phyloP scores from a whole-genome alignment of 2,888 invertebrate genomes.

The Neria commutata region DNA sequence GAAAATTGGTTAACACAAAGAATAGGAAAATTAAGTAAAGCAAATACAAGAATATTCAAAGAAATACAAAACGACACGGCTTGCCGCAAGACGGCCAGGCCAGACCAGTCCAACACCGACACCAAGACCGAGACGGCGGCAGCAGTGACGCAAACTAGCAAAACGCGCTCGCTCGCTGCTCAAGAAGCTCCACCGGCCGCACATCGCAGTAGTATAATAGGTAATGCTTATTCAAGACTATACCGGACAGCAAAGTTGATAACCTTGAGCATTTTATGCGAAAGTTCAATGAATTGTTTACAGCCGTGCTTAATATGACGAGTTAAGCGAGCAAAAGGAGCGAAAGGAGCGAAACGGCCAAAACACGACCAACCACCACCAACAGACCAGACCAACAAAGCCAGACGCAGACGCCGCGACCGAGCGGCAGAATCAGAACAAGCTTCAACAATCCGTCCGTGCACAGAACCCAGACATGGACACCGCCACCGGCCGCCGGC shows the following conservation, averaged over 20 bases:
- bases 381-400: conserved; percentile 51
- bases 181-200: neutral
- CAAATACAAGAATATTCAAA: neutral
- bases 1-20: conserved; percentile 1
- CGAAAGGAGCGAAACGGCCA: neutral
- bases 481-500: too few species aligned
- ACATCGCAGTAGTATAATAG: too few species aligned
- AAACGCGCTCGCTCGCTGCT: neutral
- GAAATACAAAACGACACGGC: neutral
- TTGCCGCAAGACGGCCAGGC: neutral
- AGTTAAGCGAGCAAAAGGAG: neutral
- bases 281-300: conserved; percentile 60
- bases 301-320: conserved; percentile 49
- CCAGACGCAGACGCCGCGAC: too few species aligned
- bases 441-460: too few species aligned
- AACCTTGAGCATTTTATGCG: conserved; percentile 60
- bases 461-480: too few species aligned
- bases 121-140: neutral
- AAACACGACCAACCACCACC: neutral
- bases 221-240: too few species aligned
- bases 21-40: neutral
- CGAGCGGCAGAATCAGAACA: too few species aligned
- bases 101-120: neutral
- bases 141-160: neutral
- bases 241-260: conserved; percentile 48